A percentile compares a stretch with the other conserved stretches of the same genome.
These are phyloP conservation scores for Chiloscyllium plagiosum DNA, from an alignment of 2,113 vertebrate species.

Conservation along the genomic window DNA sequence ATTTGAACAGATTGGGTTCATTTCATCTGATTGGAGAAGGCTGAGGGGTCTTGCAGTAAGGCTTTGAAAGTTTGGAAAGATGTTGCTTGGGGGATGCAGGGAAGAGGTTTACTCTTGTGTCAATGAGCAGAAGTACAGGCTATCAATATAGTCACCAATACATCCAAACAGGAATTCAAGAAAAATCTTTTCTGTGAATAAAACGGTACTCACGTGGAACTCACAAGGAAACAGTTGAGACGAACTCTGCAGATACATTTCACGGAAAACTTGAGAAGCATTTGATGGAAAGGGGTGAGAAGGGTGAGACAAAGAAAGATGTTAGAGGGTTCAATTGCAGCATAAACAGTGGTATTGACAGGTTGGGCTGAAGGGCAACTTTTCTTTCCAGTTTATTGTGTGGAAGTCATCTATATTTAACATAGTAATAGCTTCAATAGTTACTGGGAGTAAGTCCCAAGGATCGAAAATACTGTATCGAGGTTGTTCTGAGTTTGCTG, in stretches of 20 bases:
- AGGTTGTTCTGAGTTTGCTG: not conserved
- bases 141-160: not conserved
- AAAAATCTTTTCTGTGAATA: not conserved
- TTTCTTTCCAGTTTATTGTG: not conserved
- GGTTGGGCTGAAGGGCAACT: not conserved
- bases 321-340: not conserved
- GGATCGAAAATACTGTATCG: not conserved
- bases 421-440: not conserved
- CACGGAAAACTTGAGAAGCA: too few species aligned
- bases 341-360: not conserved
- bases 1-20: not conserved
- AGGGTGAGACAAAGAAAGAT: not conserved
- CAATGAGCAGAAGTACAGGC: not conserved
- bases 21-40: not conserved
- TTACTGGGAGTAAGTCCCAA: not conserved
- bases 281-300: not conserved
- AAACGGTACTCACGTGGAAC: not conserved
- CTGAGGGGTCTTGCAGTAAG: not conserved
- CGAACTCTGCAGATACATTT: too few species aligned
- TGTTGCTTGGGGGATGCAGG: not conserved
- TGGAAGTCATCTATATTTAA: not conserved
- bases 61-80: not conserved
- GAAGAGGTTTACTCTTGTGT: not conserved
- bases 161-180: not conserved
- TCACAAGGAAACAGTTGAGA: not conserved